phyloP scores from a whole-genome alignment of 2,888 invertebrate genomes.

The Pelosia muscerda region DNA sequence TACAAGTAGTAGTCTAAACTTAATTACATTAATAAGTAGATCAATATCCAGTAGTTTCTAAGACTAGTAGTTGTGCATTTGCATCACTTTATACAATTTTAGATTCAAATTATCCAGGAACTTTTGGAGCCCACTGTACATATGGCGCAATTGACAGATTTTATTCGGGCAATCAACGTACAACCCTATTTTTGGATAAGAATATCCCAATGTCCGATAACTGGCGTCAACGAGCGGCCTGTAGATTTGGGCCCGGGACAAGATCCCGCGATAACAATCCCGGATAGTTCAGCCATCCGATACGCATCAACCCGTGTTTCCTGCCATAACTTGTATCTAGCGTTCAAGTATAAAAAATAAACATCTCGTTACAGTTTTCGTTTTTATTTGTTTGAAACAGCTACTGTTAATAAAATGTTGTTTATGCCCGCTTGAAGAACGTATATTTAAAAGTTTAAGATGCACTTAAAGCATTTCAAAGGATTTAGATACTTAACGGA shows the following conservation, averaged over 20 bases:
- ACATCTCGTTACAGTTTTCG: slow-evolving; percentile 9
- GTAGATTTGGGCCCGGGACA: slow-evolving; percentile 62
- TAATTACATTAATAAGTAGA: too few relatives aligned
- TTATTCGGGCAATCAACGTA: slow-evolving; percentile 23
- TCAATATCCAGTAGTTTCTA: too few relatives aligned
- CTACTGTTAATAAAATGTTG: slow-evolving; percentile 45
- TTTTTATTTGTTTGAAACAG: slow-evolving; percentile 25
- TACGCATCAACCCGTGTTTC: slow-evolving; percentile 66
- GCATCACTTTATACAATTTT: too few relatives aligned
- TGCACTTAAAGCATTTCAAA: slow-evolving; percentile 14
- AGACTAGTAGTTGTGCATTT: too few relatives aligned
- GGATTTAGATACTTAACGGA: slow-evolving; percentile 17
- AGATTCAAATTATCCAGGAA: too few relatives aligned
- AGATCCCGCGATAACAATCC: slow-evolving; percentile 67
- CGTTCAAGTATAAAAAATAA: slow-evolving; percentile 36
- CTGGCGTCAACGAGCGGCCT: slow-evolving; percentile 59
- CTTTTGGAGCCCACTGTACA: too few relatives aligned
- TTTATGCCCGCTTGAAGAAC: slow-evolving; percentile 32
- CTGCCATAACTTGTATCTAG: slow-evolving; percentile 53
- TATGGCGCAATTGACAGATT: slow-evolving; percentile 16
- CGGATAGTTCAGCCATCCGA: slow-evolving; percentile 65
- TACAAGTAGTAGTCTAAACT: too few relatives aligned
- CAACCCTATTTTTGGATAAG: slow-evolving; percentile 20
- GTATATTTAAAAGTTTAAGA: slow-evolving; percentile 29
- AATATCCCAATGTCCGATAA: slow-evolving; percentile 58